Evolutionary conservation across 2,888 invertebrate species (phyloP).

Genomic region (Magallana nippona): DNA sequence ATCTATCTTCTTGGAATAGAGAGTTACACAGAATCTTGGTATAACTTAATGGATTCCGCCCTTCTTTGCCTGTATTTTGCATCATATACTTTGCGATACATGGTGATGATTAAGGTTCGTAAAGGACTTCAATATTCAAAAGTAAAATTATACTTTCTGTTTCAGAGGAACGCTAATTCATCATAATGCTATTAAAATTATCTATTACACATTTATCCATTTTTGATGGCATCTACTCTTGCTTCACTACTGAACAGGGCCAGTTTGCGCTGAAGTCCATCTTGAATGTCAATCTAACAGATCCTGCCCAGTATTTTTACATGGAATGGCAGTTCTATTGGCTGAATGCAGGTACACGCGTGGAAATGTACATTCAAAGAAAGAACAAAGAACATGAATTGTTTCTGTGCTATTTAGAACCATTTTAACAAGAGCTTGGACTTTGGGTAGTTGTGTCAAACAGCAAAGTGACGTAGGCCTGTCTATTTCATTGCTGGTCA

Average conservation of each 20-base stretch:
- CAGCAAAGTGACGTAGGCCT: no score
- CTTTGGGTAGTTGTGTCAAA: no score
- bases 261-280: slow-evolving; percentile 16
- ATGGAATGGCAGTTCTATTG: slow-evolving; percentile 54
- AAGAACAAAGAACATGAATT: no score
- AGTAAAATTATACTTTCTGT: no score
- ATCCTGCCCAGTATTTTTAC: background rate
- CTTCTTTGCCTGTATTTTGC: slow-evolving; percentile 69
- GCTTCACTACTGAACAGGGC: slow-evolving; percentile 19
- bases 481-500: no score
- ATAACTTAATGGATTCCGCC: slow-evolving; percentile 72
- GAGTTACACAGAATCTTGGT: slow-evolving; percentile 66
- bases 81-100: slow-evolving; percentile 70
- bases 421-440: no score
- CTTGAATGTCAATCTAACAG: background rate
- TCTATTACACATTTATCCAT: no score
- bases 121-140: background rate
- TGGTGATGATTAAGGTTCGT: slow-evolving; percentile 71
- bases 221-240: no score
- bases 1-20: slow-evolving; percentile 64
- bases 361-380: background rate
- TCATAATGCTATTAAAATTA: no score
- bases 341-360: slow-evolving; percentile 56
- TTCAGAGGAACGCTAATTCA: no score
- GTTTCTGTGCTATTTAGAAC: no score